Conservation (phyloP, 2,113 vertebrate genomes). For the Nothoprocta perdicaria region DNA sequence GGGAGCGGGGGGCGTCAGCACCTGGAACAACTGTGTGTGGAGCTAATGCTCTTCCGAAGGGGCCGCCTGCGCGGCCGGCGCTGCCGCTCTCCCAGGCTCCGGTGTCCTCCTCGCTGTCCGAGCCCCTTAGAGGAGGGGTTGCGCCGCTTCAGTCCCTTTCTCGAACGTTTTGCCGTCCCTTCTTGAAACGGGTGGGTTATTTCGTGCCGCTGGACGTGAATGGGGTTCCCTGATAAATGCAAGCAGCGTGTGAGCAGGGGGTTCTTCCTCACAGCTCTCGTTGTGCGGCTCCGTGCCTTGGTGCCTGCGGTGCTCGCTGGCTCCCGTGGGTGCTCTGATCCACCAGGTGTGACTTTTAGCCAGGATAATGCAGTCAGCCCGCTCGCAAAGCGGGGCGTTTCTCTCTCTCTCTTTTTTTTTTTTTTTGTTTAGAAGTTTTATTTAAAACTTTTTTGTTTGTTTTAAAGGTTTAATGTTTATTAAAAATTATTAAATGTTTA, state of each 20-base stretch:
- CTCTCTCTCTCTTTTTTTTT: too few relatives aligned
- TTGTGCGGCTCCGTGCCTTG: neutral
- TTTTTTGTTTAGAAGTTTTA: too few relatives aligned
- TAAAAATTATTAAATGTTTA: too few relatives aligned
- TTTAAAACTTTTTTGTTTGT: too few relatives aligned
- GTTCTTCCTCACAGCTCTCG: neutral
- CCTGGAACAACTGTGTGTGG: too few relatives aligned
- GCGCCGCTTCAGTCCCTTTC: neutral
- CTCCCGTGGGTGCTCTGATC: neutral
- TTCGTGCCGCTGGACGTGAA: neutral
- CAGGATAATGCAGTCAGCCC: neutral
- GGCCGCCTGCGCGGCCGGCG: neutral
- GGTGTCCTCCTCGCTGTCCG: accelerated
- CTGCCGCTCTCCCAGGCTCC: neutral
- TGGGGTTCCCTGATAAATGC: neutral
- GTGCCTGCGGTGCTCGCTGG: neutral
- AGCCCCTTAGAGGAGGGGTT: neutral
- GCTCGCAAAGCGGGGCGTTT: neutral
- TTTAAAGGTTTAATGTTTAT: too few relatives aligned
- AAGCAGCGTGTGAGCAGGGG: neutral
- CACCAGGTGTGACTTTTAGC: neutral
- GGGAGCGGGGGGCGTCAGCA: too few relatives aligned
- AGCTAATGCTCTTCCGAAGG: neutral
- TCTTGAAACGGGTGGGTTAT: neutral
- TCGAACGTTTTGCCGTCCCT: neutral